These are phyloP conservation scores for Microctenopoma steveboyesi DNA, from an alignment of 2,797 vertebrate genomes.

Conservation along the genomic window DNA sequence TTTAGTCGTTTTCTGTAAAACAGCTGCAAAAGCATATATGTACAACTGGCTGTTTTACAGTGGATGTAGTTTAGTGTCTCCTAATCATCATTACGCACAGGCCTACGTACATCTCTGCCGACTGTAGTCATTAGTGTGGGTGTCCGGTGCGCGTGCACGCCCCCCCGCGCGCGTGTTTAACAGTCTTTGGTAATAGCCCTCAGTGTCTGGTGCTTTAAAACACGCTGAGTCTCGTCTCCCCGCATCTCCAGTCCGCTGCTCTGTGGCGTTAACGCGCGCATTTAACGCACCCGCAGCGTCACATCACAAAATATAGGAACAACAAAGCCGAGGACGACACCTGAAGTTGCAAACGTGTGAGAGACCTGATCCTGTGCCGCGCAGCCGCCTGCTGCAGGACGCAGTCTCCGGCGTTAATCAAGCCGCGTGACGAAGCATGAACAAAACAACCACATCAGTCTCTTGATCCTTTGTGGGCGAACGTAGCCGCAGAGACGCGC, in stretches of 20 bases:
- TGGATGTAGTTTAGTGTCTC: not conserved
- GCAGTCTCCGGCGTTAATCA: constrained; percentile 9
- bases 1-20: not conserved
- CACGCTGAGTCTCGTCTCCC: not conserved
- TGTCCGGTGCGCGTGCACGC: constrained; percentile 61
- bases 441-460: not conserved
- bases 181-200: constrained; percentile 29
- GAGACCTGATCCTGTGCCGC: not conserved
- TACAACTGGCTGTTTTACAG: not conserved
- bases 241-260: not conserved
- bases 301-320: not conserved
- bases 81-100: constrained; percentile 36
- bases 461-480: too few species aligned
- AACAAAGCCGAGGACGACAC: constrained; percentile 7
- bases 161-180: constrained; percentile 25
- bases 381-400: not conserved
- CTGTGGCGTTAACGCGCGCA: not conserved
- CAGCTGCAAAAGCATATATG: not conserved
- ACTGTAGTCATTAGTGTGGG: constrained; percentile 55
- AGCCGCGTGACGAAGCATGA: not conserved
- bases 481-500: too few species aligned
- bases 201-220: not conserved
- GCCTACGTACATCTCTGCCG: constrained; percentile 48
- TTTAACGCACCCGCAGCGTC: not conserved
- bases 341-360: not conserved